Conservation (phyloP, 2,797 vertebrate species). For the Spondyliosoma cantharus region DNA sequence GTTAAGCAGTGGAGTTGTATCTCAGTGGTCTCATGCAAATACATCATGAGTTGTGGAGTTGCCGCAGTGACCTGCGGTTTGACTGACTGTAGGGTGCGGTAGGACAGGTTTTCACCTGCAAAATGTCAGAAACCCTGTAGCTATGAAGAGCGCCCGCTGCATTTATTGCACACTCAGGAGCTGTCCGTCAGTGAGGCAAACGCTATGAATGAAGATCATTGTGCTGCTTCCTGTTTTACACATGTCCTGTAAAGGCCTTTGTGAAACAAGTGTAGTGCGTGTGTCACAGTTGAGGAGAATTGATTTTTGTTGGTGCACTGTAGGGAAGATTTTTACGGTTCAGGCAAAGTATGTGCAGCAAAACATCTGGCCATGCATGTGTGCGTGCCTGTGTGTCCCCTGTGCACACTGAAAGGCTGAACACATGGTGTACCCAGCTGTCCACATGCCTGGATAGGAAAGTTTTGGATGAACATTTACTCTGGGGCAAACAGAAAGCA, state of each 20-base stretch:
- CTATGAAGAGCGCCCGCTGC: constrained; percentile 18
- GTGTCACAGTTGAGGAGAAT: constrained; percentile 37
- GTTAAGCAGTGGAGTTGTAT: constrained; percentile 21
- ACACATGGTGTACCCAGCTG: constrained; percentile 53
- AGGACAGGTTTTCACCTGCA: constrained; percentile 78
- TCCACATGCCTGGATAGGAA: constrained; percentile 34
- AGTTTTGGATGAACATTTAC: constrained; percentile 26
- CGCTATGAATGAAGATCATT: constrained; percentile 52
- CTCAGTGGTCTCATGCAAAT: constrained; percentile 45
- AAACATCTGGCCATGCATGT: constrained; percentile 55
- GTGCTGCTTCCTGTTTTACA: constrained; percentile 43
- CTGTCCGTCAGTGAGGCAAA: constrained; percentile 23
- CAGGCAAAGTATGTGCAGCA: constrained; percentile 48
- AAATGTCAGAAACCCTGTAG: constrained; percentile 57
- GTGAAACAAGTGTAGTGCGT: constrained; percentile 28
- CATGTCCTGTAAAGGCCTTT: constrained; percentile 5
- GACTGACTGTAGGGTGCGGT: constrained; percentile 61
- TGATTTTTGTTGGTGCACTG: constrained; percentile 37
- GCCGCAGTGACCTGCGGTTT: constrained; percentile 45
- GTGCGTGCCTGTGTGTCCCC: constrained; percentile 29
- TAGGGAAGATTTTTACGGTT: constrained; percentile 54
- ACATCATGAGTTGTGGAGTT: constrained; percentile 47
- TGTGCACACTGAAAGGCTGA: constrained; percentile 26
- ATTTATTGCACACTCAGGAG: constrained; percentile 45
- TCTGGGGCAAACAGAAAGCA: constrained; percentile 15